A percentile compares a stretch with the other conserved stretches of the same genome.
phyloP scores from a whole-genome alignment of 2,113 vertebrate genomes.

The Globicephala melas region DNA sequence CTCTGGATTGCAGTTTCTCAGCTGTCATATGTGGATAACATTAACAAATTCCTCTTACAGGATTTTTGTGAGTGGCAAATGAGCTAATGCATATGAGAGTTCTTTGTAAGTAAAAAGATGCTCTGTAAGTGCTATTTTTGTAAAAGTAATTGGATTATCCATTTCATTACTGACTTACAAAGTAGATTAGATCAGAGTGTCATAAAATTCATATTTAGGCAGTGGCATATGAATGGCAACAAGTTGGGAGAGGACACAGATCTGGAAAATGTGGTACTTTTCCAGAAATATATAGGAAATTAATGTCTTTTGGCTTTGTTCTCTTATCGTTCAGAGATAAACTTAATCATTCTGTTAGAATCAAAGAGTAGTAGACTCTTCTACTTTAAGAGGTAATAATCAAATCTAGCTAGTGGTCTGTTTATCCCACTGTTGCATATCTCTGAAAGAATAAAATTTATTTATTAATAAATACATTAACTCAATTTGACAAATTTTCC shows the following conservation, averaged over 20 bases:
- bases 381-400: neutral
- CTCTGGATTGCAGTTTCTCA: neutral
- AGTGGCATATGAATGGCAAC: neutral
- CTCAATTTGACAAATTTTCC: neutral
- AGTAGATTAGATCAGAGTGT: conserved; percentile 12
- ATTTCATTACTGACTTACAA: conserved; percentile 5
- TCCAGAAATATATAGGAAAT: conserved; percentile 45
- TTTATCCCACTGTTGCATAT: neutral
- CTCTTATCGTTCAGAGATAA: neutral
- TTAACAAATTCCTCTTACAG: neutral
- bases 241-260: neutral
- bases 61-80: neutral
- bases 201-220: conserved; percentile 21
- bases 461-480: neutral
- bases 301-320: conserved; percentile 35
- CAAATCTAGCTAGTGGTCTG: neutral
- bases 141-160: conserved; percentile 32
- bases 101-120: neutral
- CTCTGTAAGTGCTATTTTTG: neutral
- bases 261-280: neutral
- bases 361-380: neutral
- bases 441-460: neutral
- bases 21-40: neutral
- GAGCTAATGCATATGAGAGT: neutral
- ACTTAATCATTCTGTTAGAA: neutral